phyloP scores from a whole-genome alignment of 2,797 vertebrate species.

The Lepus townsendii region DNA sequence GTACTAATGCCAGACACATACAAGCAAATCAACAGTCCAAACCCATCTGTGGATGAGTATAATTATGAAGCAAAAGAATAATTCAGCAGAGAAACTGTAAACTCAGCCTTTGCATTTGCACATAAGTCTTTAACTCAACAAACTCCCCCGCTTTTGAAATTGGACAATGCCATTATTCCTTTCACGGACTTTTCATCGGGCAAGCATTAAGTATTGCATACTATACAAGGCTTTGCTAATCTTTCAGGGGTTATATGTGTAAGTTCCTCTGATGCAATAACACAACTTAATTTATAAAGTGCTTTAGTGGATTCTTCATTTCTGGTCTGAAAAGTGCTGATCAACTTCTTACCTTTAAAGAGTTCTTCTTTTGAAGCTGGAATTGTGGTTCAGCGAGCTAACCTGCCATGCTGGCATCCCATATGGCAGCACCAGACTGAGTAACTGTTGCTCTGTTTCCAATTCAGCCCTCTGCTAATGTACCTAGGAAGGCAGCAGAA shows the following conservation, averaged over 20 bases:
- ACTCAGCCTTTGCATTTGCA: neutral
- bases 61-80: neutral
- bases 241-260: neutral
- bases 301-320: neutral
- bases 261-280: neutral
- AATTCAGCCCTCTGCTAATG: too few species aligned
- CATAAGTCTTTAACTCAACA: constrained; percentile 1
- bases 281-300: neutral
- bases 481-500: too few species aligned
- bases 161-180: neutral
- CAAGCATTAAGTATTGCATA: neutral
- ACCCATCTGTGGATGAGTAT: neutral
- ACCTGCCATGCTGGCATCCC: too few species aligned
- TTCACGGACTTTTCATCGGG: neutral
- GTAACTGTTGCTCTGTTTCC: too few species aligned
- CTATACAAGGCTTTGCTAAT: neutral
- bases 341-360: constrained; percentile 3
- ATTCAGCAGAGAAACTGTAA: neutral
- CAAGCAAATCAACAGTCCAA: neutral
- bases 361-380: neutral
- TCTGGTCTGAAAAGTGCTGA: neutral
- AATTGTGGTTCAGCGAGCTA: too few species aligned
- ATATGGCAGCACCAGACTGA: too few species aligned
- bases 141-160: neutral
- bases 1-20: neutral